Conservation (phyloP, 2,888 invertebrate species). For the Diachrysia chrysitis region DNA sequence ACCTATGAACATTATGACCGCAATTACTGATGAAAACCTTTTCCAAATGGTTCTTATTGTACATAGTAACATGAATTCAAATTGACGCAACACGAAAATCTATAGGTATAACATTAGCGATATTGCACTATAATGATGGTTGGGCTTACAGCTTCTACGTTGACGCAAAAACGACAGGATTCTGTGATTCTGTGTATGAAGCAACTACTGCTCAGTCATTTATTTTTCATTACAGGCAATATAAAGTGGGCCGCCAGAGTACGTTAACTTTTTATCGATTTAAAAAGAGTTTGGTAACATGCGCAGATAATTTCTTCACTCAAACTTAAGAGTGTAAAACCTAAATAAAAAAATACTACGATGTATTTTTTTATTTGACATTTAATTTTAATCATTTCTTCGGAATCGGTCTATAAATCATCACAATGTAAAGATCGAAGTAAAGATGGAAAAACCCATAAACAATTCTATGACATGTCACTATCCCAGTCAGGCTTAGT, state of each 20-base stretch:
- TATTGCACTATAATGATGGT: conserved; percentile 14
- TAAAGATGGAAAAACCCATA: background rate
- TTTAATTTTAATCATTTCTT: background rate
- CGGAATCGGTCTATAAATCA: background rate
- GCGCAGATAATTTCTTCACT: background rate
- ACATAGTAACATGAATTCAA: conserved; percentile 5
- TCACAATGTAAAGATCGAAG: background rate
- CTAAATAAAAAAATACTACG: no score
- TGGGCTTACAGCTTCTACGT: background rate
- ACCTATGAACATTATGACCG: conserved; percentile 10
- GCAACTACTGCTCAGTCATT: conserved; percentile 7
- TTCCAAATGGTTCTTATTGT: conserved; percentile 26
- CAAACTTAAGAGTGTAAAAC: no score
- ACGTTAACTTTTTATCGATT: background rate
- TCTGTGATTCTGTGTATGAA: conserved; percentile 8
- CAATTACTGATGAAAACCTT: conserved; percentile 29
- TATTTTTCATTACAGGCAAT: conserved; percentile 4
- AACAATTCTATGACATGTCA: background rate
- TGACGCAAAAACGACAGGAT: conserved; percentile 13
- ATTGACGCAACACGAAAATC: conserved; percentile 35
- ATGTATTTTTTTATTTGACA: background rate
- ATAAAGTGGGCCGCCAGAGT: background rate
- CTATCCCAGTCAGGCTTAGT: background rate
- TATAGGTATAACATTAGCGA: conserved; percentile 39
- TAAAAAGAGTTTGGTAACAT: background rate